Evolutionary conservation across 2,113 vertebrate genomes (phyloP), one percentile per base, ranked within the genome.

Genomic region (Lipophrys pholis): DNA sequence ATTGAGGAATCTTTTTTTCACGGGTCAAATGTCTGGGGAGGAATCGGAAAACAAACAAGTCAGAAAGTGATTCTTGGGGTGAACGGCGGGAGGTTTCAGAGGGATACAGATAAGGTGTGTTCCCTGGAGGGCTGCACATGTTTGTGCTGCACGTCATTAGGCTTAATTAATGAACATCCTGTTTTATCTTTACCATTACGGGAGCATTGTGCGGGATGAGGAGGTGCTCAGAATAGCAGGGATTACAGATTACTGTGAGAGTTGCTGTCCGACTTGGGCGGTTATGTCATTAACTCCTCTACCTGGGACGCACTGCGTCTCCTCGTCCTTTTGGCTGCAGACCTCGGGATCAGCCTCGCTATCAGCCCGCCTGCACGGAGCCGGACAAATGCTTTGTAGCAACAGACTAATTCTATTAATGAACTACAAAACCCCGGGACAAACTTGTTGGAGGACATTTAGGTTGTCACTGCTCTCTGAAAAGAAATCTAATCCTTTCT

Each of bases 201-300:
- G 56, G 52, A 62, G 76, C 73, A 46, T 38, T 80, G 80, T 82
- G 69, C 39, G 21, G 79, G 43, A 70, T 54, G 6, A 51, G 51
- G 57, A 60, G 60, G 35, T 76, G 65, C 91, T 92, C 90, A 89
- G 91, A 90, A 91, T 93, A 94, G 79, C 73, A 52, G 56, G 87
- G 93, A 92, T 94, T 94, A 94, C 79, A 93, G 92, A 93, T 94
- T 93, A 91, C 80, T 72, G 82, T 77, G 77, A 84, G 81, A 82
- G 85, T 84, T 67, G 73, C 80, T 86, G 53, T 36, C 49, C 69
- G 70, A 73, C 69, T 83, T 72, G 64, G 73, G 62, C 38, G 64
- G 84, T 91, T 92, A 92, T 90, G 87, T 92, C 90, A 92, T 89
- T 83, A 90, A 80, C 71, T 73, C 21, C 69, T 67, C 76, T 65